Evolutionary conservation across 2,113 vertebrate genomes (phyloP).

Genomic region (Cyprinodon brontotheroides): DNA sequence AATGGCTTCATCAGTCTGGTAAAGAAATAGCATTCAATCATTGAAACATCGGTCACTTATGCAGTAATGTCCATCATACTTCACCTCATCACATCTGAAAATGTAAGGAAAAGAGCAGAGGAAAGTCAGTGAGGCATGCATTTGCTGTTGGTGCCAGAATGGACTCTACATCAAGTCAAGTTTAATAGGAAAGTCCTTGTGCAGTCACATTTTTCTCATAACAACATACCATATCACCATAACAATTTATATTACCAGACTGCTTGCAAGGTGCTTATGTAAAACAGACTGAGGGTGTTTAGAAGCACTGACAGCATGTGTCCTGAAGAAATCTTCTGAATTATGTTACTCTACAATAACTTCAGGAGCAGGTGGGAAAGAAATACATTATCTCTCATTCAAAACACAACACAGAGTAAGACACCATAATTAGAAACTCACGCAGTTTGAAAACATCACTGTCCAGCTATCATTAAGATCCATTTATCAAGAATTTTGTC

Average conservation of each 20-base stretch:
- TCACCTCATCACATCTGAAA: not conserved
- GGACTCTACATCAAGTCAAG: not conserved
- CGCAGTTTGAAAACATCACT: not conserved
- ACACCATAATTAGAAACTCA: not conserved
- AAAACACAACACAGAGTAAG: not conserved
- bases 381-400: not conserved
- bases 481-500: not conserved
- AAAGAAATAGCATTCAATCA: not conserved
- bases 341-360: not conserved
- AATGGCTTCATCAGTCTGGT: constrained; percentile 3
- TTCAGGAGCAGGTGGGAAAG: not conserved
- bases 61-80: not conserved
- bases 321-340: not conserved
- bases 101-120: not conserved
- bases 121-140: not conserved
- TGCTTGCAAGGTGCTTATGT: not conserved
- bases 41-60: not conserved
- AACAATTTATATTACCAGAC: not conserved
- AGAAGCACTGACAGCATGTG: not conserved
- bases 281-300: not conserved
- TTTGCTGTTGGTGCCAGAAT: not conserved
- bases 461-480: not conserved
- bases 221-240: not conserved
- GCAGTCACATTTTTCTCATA: not conserved
- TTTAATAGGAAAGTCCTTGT: constrained; percentile 1